These are phyloP conservation scores for Trigoniulus corallinus DNA, from an alignment of 1,140 invertebrate species.

Conservation along the genomic window DNA sequence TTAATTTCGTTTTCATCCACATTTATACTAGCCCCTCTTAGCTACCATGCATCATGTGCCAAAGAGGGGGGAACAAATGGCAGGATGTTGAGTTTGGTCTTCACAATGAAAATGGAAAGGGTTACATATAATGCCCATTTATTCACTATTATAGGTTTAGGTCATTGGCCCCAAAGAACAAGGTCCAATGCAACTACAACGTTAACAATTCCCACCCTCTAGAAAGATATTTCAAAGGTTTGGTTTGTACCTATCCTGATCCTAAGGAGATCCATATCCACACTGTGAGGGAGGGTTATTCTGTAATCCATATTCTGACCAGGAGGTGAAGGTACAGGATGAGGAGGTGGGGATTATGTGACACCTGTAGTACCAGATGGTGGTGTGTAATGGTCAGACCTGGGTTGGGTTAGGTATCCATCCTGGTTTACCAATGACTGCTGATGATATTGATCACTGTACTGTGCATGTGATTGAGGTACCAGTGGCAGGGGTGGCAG, in stretches of 20 bases:
- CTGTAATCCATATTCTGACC: constrained; percentile 1
- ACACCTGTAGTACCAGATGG: background rate
- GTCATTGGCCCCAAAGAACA: too few species aligned
- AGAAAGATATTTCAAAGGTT: too few species aligned
- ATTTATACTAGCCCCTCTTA: too few species aligned
- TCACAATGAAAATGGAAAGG: too few species aligned
- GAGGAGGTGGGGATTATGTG: background rate
- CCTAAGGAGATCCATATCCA: constrained; percentile 4
- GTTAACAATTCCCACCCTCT: too few species aligned
- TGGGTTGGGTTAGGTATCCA: background rate
- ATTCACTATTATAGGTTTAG: too few species aligned
- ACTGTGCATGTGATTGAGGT: background rate
- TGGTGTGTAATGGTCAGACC: background rate
- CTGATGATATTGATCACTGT: background rate
- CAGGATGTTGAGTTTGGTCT: too few species aligned
- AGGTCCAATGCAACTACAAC: too few species aligned
- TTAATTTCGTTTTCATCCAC: too few species aligned
- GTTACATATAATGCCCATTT: too few species aligned
- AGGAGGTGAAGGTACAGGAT: background rate
- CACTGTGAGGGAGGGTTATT: constrained; percentile 6
- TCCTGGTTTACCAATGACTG: constrained; percentile 3
- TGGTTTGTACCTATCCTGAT: constrained; percentile 5
- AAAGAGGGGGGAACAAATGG: too few species aligned
- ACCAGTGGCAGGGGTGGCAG: constrained; percentile 5
- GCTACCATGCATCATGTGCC: too few species aligned